Evolutionary conservation across 1,140 invertebrate genomes (phyloP).

Genomic region (Leguminivora glycinivorella): DNA sequence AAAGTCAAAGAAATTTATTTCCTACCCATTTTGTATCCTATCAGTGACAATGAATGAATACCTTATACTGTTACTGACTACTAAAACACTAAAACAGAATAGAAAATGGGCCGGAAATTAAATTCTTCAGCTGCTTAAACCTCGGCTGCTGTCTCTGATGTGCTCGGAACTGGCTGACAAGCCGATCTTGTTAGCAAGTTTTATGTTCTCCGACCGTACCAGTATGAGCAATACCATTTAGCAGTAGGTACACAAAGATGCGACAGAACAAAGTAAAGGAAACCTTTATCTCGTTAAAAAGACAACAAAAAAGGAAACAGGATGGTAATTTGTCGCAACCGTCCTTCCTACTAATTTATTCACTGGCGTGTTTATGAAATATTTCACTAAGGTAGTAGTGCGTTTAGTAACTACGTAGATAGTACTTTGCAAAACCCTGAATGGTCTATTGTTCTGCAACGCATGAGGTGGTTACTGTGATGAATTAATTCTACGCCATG

Average conservation of each 20-base stretch:
- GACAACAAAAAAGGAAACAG: conserved; percentile 25
- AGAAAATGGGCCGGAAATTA: too few species aligned
- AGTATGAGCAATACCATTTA: not conserved
- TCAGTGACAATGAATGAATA: too few species aligned
- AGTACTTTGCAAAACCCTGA: conserved; percentile 58
- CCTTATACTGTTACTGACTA: too few species aligned
- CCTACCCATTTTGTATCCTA: too few species aligned
- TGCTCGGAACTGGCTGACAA: too few species aligned
- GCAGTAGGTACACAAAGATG: not conserved
- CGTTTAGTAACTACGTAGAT: conserved; percentile 36
- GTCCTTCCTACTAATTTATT: conserved; percentile 14
- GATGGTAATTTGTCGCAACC: conserved; percentile 24
- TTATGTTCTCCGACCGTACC: too few species aligned
- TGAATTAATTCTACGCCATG: conserved; percentile 57
- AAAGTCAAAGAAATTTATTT: too few species aligned
- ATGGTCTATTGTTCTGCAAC: conserved; percentile 61
- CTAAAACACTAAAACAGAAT: too few species aligned
- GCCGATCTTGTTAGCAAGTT: too few species aligned
- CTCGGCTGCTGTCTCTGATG: too few species aligned
- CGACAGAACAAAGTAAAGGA: conserved; percentile 5
- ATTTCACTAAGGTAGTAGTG: conserved; percentile 18
- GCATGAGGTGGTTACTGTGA: conserved; percentile 50
- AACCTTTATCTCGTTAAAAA: conserved; percentile 2
- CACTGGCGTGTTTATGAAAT: conserved; percentile 23
- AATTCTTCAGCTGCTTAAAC: too few species aligned